A percentile compares a stretch with the other conserved stretches of the same genome.
phyloP scores from a whole-genome alignment of 2,113 vertebrate species.

The Chlorodrepanis virens region DNA sequence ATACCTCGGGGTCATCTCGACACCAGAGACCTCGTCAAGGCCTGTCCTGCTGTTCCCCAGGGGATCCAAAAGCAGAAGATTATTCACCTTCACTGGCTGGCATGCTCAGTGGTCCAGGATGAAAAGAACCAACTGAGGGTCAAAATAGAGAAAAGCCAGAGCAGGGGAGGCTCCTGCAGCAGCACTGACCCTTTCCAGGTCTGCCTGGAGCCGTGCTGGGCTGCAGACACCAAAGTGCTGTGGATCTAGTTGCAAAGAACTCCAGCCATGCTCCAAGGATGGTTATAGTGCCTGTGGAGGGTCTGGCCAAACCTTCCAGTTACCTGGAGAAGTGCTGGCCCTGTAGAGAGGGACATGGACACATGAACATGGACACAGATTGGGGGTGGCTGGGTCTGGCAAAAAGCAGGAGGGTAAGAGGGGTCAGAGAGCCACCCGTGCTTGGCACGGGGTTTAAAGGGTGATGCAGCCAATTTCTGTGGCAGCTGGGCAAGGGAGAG shows the following conservation, averaged over 20 bases:
- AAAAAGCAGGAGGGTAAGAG: neutral
- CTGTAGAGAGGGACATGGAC: neutral
- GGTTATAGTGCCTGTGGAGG: neutral
- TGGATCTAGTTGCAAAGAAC: neutral
- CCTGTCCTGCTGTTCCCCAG: neutral
- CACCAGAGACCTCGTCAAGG: too few species aligned
- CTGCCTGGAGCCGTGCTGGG: neutral
- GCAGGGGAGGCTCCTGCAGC: neutral
- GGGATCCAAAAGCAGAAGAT: neutral
- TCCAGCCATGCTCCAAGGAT: neutral
- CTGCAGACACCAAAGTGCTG: neutral
- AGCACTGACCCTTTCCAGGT: neutral
- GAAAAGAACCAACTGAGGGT: neutral
- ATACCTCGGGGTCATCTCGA: too few species aligned
- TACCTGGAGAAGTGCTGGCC: neutral
- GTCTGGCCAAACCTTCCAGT: neutral
- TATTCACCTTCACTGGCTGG: neutral
- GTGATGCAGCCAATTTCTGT: neutral
- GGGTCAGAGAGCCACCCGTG: neutral
- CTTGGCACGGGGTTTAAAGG: neutral
- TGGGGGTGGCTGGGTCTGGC: neutral
- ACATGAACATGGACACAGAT: neutral
- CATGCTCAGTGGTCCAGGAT: neutral
- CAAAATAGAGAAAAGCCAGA: neutral
- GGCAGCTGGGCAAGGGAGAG: neutral